Base-by-base conservation (phyloP, 2,113 vertebrate species). In the Nibea coibor region DNA sequence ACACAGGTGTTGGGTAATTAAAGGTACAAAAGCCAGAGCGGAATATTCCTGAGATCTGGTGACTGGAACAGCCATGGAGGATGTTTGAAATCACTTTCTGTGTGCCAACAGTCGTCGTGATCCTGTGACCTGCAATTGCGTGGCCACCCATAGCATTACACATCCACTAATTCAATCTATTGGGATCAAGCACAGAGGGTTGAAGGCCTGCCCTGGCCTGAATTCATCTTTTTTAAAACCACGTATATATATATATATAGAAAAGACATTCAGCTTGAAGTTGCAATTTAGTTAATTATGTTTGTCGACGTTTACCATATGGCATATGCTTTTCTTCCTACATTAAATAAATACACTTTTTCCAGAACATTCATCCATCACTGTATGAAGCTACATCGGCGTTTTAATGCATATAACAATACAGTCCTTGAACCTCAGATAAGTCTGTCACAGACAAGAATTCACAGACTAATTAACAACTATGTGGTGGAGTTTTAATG, bases 1-100 rank as follows among this genome's bases (percentile, higher is more conserved):
- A 74, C 28, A 45, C 47, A 19, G 43, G 43, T 72, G 72, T 66
- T 78, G 63, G 31, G 31, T 43, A 72, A 31, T 53, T 20, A 50
- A 35, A 73, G 47, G 50, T 31, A 4, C 17, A 51, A 7, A 72
- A 68, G 48, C 70, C 19, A 26, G 14, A 72, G 48, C 42, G n/a
- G n/a, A 47, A 12, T 26, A 16, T 78, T 78, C 28, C 62, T 75
- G 53, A 75, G 43, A 78, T 76, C 22, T 80, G 53, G 31, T 11
- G 64, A 78, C 66, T 35, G 22, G 53, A 39, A 17, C 20, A 35
- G 51, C 20, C 53, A 28, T 19, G 17, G 17, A 47, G 45, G 57
- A 24, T 58, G 63, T 67, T 57, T 71, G 48, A 59, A 61, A 81
- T 17, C 9, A 11, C n/a, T 68, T 79, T 70, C 35, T 31, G 28